Conservation (phyloP, 1,140 invertebrate genomes). For the Lepidurus packardi region DNA sequence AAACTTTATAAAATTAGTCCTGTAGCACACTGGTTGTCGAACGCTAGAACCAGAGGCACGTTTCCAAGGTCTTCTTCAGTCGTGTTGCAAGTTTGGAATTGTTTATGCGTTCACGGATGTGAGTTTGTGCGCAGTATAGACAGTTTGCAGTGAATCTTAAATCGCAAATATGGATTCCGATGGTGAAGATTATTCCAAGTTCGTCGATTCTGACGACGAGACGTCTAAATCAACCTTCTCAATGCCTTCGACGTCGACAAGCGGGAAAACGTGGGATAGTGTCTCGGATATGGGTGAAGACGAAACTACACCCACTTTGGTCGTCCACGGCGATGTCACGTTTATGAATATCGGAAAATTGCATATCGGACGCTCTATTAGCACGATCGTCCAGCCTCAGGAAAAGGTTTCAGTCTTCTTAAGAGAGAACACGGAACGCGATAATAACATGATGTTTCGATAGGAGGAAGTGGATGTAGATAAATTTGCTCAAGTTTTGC, state of each 20-base stretch:
- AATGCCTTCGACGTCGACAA: background rate
- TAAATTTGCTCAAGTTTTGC: background rate
- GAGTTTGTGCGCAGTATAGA: background rate
- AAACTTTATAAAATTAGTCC: too few species aligned
- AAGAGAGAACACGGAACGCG: background rate
- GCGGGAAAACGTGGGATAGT: background rate
- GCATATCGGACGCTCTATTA: background rate
- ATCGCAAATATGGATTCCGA: background rate
- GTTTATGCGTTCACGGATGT: background rate
- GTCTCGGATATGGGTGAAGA: background rate
- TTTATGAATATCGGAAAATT: background rate
- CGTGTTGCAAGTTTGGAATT: background rate
- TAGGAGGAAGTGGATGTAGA: background rate
- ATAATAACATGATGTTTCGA: background rate
- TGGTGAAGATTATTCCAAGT: background rate
- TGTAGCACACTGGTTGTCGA: too few species aligned
- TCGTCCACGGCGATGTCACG: background rate
- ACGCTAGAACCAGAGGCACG: too few species aligned
- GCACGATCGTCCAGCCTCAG: background rate
- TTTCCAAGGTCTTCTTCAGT: too few species aligned
- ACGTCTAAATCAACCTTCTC: background rate
- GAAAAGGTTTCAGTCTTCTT: background rate
- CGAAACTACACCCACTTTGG: background rate
- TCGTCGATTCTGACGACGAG: background rate
- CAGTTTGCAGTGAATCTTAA: background rate